Conservation (phyloP, 2,113 vertebrate species). For the Montifringilla adamsi region DNA sequence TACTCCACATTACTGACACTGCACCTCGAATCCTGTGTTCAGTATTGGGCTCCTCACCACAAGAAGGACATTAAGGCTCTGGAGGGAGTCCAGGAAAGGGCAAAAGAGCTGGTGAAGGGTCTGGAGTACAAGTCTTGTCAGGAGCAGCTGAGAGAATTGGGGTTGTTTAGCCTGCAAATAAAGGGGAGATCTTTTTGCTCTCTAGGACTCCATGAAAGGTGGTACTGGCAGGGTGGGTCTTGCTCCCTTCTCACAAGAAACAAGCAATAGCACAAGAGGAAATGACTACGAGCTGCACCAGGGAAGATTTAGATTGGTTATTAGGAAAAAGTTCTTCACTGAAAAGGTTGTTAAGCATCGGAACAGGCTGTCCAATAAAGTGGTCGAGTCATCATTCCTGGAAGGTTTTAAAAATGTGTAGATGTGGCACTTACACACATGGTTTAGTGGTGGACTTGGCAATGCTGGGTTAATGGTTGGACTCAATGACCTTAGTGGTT, state of each 20-base stretch:
- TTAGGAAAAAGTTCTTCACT: neutral
- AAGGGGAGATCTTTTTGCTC: neutral
- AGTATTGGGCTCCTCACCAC: neutral
- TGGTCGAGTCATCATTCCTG: neutral
- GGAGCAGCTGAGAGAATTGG: neutral
- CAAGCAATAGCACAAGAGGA: neutral
- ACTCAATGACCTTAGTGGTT: neutral
- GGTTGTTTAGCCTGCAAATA: neutral
- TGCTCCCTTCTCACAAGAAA: neutral
- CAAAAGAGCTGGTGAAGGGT: neutral
- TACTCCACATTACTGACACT: accelerated
- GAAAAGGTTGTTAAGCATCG: neutral
- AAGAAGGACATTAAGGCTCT: neutral
- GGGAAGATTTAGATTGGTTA: neutral
- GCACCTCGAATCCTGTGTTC: accelerated
- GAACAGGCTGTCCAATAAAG: neutral
- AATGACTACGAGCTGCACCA: neutral
- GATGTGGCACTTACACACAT: neutral
- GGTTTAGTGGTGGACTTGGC: neutral
- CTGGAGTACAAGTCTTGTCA: neutral
- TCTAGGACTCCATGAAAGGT: neutral
- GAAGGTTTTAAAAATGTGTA: neutral
- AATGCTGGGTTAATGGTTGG: neutral
- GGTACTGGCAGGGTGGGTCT: neutral
- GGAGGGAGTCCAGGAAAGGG: neutral